Conservation (phyloP, 2,888 invertebrate genomes). For the Magallana nippona region DNA sequence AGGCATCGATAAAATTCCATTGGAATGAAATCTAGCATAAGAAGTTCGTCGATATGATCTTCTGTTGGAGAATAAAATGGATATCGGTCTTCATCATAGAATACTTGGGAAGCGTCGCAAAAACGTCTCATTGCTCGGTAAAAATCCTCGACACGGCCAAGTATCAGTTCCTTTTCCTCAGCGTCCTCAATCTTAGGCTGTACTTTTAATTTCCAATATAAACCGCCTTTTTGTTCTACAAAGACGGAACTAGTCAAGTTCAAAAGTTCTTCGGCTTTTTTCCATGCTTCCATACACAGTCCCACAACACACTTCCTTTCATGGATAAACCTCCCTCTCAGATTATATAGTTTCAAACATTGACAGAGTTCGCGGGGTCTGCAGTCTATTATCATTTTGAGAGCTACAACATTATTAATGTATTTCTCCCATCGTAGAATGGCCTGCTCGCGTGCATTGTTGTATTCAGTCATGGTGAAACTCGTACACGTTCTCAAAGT, state of each 20-base stretch:
- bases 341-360: neutral
- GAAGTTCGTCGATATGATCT: too few relatives aligned
- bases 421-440: neutral
- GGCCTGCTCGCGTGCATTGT: neutral
- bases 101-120: too few relatives aligned
- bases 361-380: neutral
- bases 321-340: neutral
- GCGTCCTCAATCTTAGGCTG: neutral
- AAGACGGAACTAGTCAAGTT: neutral
- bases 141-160: too few relatives aligned
- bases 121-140: too few relatives aligned
- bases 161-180: too few relatives aligned
- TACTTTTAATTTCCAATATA: neutral
- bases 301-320: constrained; percentile 10
- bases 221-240: neutral
- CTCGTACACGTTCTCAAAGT: too few relatives aligned
- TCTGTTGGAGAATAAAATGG: too few relatives aligned
- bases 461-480: neutral
- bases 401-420: constrained; percentile 15
- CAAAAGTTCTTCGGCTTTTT: neutral
- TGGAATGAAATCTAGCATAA: too few relatives aligned
- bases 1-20: too few relatives aligned
- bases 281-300: neutral
- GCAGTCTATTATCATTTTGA: neutral
- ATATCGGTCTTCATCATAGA: too few relatives aligned